Evolutionary conservation across 2,113 vertebrate genomes (phyloP).

Genomic region (Balaenoptera acutorostrata): DNA sequence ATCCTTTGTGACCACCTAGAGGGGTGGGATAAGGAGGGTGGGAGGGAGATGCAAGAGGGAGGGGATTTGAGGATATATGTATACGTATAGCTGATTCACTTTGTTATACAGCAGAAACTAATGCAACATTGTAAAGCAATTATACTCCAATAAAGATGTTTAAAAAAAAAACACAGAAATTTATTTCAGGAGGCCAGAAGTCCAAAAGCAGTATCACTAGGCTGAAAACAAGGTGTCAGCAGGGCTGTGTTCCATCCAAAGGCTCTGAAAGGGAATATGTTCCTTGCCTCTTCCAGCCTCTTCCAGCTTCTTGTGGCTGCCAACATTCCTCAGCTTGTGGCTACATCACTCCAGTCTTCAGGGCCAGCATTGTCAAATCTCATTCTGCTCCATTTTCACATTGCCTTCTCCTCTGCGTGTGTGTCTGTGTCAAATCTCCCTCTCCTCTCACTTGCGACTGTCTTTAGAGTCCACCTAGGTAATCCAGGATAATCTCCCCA

Average conservation of each 20-base stretch:
- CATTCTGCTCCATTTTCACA: not conserved
- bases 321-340: not conserved
- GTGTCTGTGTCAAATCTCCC: not conserved
- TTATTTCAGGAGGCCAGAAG: not conserved
- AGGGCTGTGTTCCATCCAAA: not conserved
- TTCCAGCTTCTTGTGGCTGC: not conserved
- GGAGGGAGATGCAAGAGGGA: too few species aligned
- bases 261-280: not conserved
- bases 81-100: too few species aligned
- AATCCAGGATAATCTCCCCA: not conserved
- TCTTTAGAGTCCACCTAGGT: not conserved
- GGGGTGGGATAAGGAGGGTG: too few species aligned
- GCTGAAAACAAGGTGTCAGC: not conserved
- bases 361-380: not conserved
- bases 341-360: not conserved
- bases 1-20: too few species aligned
- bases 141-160: too few species aligned
- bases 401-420: not conserved
- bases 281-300: not conserved
- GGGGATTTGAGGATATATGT: too few species aligned
- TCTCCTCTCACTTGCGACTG: not conserved
- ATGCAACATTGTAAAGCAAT: too few species aligned
- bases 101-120: too few species aligned
- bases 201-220: not conserved
- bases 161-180: too few species aligned